Evolutionary conservation across 2,888 invertebrate genomes (phyloP).

Genomic region (Andrena bicolor): DNA sequence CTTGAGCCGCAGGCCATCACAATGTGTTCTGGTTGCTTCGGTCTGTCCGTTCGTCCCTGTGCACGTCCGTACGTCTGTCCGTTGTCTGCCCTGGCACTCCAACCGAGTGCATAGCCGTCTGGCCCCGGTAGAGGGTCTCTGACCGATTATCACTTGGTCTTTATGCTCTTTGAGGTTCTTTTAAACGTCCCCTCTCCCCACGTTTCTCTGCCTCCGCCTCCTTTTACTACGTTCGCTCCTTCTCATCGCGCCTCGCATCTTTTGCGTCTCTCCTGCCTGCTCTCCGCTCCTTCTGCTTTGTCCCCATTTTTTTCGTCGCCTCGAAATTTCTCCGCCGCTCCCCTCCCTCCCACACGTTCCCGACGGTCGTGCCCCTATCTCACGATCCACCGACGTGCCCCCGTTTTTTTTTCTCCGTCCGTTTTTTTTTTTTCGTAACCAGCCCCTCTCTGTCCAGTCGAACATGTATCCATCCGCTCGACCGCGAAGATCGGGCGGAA

Average conservation of each 20-base stretch:
- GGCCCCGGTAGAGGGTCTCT: conserved; percentile 80
- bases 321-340: conserved; percentile 30
- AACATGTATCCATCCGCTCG: conserved; percentile 12
- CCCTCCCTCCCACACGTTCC: conserved; percentile 6
- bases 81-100: conserved; percentile 74
- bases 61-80: conserved; percentile 67
- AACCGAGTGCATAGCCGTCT: conserved; percentile 76
- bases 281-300: conserved; percentile 27
- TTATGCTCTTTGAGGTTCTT: conserved; percentile 81
- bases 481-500: conserved; percentile 16
- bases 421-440: background rate
- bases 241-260: conserved; percentile 60
- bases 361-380: conserved; percentile 17
- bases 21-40: conserved; percentile 67
- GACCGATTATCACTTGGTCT: conserved; percentile 83
- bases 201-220: conserved; percentile 31
- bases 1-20: conserved; percentile 62
- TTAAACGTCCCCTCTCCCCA: conserved; percentile 66
- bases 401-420: background rate
- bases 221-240: conserved; percentile 53
- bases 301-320: conserved; percentile 37
- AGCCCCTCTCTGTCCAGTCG: background rate
- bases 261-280: conserved; percentile 23
- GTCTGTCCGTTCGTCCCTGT: conserved; percentile 57
- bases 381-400: conserved; percentile 36